Conservation (phyloP, 2,113 vertebrate genomes). For the Eurystomus gularis region DNA sequence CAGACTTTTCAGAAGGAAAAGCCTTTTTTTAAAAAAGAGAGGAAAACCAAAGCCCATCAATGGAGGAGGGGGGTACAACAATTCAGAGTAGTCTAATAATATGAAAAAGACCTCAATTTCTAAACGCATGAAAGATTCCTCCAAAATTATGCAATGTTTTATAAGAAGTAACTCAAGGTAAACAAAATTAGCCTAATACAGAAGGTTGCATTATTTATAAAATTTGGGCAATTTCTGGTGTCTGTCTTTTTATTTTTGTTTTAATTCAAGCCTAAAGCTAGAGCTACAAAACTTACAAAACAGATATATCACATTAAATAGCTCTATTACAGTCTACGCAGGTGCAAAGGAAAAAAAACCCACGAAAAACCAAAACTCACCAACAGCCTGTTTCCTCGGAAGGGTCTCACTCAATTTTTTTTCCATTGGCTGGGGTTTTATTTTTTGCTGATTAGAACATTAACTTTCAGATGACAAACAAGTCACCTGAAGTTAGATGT, state of each 20-base stretch:
- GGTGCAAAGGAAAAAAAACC: neutral
- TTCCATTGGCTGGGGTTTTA: neutral
- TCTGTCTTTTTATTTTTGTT: no score
- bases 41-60: neutral
- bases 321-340: neutral
- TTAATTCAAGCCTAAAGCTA: neutral
- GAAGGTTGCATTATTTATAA: neutral
- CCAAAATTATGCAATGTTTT: neutral
- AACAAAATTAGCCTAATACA: neutral
- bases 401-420: accelerated
- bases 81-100: neutral
- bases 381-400: neutral
- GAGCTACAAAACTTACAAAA: neutral
- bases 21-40: neutral
- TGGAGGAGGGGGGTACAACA: neutral
- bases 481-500: neutral
- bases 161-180: neutral
- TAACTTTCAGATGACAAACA: neutral
- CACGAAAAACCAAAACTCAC: neutral
- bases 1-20: neutral
- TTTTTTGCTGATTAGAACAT: neutral
- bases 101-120: neutral
- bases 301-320: neutral
- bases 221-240: neutral
- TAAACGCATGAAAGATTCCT: neutral